Evolutionary conservation across 2,113 vertebrate species (phyloP).

Genomic region (Semnornis frantzii): DNA sequence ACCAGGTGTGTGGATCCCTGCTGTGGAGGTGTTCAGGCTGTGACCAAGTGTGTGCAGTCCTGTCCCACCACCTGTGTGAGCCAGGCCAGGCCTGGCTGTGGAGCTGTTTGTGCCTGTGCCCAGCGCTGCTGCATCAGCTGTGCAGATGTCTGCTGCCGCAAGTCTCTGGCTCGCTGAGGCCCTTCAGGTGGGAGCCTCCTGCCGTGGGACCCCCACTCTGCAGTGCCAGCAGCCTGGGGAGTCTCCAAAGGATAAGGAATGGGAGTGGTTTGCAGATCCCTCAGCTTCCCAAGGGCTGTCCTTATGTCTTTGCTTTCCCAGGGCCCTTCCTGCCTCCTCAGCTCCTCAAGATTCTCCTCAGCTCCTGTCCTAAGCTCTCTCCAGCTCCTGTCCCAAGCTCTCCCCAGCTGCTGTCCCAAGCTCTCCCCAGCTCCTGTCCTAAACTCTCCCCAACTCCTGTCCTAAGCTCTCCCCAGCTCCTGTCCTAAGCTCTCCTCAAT

Average conservation of each 20-base stretch:
- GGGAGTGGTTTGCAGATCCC: neutral
- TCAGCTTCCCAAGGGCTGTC: accelerated
- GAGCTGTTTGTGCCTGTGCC: accelerated
- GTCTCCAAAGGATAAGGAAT: neutral
- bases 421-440: too few species aligned
- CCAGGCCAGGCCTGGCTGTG: neutral
- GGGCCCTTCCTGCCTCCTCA: too few species aligned
- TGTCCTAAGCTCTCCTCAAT: accelerated
- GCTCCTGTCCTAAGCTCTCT: too few species aligned
- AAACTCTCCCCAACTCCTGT: too few species aligned
- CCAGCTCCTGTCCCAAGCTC: too few species aligned
- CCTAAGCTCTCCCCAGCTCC: too few species aligned
- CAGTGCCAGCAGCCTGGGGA: accelerated
- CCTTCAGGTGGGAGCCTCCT: accelerated
- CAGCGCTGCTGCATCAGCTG: neutral
- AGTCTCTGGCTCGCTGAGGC: neutral
- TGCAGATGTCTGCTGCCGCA: neutral
- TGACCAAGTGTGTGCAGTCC: neutral
- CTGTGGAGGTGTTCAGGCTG: accelerated
- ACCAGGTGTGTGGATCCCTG: too few species aligned
- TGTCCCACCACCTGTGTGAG: neutral
- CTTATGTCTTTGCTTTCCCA: neutral
- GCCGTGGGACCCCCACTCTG: accelerated
- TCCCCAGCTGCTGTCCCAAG: too few species aligned
- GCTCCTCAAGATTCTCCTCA: too few species aligned